A percentile compares a stretch with the other conserved stretches of the same genome.
phyloP scores from a whole-genome alignment of 2,113 vertebrate species.

The Parotia lawesii region DNA sequence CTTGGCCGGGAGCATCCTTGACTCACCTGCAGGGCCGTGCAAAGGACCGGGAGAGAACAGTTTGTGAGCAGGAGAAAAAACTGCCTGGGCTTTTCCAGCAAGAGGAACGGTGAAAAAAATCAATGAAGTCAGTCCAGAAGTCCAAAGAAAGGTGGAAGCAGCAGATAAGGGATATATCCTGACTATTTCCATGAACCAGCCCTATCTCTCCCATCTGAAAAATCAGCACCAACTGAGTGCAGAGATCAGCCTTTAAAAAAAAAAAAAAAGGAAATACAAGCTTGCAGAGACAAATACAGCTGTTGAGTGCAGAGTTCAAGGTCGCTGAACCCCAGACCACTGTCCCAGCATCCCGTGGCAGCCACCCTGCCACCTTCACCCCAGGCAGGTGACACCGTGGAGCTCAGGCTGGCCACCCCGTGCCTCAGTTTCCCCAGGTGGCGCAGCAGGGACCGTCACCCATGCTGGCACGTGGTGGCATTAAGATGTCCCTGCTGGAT shows the following conservation, averaged over 20 bases:
- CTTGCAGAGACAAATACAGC: slow-evolving; percentile 3
- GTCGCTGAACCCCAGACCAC: not conserved
- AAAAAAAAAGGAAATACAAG: not conserved
- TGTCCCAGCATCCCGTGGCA: fast-evolving
- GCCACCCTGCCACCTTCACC: not conserved
- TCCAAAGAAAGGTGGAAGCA: not conserved
- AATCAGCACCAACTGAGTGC: not conserved
- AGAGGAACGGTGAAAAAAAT: not conserved
- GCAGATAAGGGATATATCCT: not conserved
- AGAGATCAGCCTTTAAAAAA: not conserved
- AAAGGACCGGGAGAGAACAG: not conserved
- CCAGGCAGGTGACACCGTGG: not conserved
- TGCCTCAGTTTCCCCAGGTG: slow-evolving; percentile 22
- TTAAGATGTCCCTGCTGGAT: fast-evolving
- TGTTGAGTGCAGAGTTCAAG: not conserved
- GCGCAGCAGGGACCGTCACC: fast-evolving
- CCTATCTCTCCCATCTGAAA: not conserved
- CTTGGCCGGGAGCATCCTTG: slow-evolving; percentile 3
- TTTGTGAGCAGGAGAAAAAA: not conserved
- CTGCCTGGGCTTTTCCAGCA: not conserved
- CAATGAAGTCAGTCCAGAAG: not conserved
- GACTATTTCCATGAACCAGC: not conserved
- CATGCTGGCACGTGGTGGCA: fast-evolving
- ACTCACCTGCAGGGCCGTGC: not conserved
- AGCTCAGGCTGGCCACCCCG: fast-evolving